A percentile compares a stretch with the other conserved stretches of the same genome.
phyloP scores from a whole-genome alignment of 1,140 invertebrate species.

The Aphelinus certus region DNA sequence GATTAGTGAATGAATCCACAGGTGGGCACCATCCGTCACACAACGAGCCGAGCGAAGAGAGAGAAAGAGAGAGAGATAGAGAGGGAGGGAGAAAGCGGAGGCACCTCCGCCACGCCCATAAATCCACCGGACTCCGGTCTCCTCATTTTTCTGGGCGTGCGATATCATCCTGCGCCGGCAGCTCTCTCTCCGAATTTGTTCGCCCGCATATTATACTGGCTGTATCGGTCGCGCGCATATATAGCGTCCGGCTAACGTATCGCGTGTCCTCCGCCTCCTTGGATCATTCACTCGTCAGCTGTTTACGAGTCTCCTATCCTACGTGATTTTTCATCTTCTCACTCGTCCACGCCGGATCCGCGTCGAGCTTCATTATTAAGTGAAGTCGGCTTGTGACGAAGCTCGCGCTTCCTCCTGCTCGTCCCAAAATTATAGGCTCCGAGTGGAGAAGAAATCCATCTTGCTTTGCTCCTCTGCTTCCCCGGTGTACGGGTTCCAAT shows the following conservation, averaged over 20 bases:
- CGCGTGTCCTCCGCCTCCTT: too few relatives aligned
- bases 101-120: conserved; percentile 48
- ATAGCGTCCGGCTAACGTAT: too few relatives aligned
- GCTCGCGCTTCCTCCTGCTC: background rate
- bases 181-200: background rate
- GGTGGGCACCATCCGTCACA: conserved; percentile 67
- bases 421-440: conserved; percentile 6
- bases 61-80: too few relatives aligned
- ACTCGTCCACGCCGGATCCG: background rate
- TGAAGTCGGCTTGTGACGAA: conserved; percentile 4
- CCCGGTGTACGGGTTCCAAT: too few relatives aligned
- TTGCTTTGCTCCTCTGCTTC: background rate
- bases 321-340: conserved; percentile 25
- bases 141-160: background rate
- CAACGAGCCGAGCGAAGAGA: conserved; percentile 26
- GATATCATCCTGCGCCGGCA: background rate
- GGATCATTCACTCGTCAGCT: too few relatives aligned
- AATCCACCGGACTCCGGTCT: conserved; percentile 30
- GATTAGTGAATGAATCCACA: conserved; percentile 68
- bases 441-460: conserved; percentile 7
- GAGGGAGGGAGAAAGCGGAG: conserved; percentile 23
- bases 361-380: background rate
- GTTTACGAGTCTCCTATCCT: too few relatives aligned
- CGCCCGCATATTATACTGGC: background rate
- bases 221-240: too few relatives aligned